A percentile compares a stretch with the other conserved stretches of the same genome.
These are phyloP conservation scores for Laupala kohalensis DNA, from an alignment of 1,140 invertebrate species.

Conservation along the genomic window DNA sequence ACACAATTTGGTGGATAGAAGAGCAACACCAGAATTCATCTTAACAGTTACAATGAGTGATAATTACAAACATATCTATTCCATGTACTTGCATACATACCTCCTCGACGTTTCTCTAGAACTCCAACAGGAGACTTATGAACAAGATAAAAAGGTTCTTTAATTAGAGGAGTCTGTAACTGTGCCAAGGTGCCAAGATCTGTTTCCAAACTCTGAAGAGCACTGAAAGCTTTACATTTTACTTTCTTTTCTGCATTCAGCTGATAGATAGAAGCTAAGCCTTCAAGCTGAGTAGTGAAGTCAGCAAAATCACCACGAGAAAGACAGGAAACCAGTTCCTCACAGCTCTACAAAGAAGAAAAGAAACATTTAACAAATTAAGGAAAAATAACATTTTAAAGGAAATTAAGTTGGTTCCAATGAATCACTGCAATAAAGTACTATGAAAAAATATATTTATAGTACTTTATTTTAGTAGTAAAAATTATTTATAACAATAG, in stretches of 20 bases:
- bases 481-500: too few relatives aligned
- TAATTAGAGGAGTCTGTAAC: constrained; percentile 62
- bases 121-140: constrained; percentile 79
- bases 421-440: not conserved
- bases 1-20: too few relatives aligned
- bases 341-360: constrained; percentile 53
- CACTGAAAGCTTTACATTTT: constrained; percentile 85
- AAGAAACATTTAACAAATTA: not conserved
- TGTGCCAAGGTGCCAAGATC: constrained; percentile 78
- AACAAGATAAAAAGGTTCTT: constrained; percentile 74
- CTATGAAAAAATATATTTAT: not conserved
- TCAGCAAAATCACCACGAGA: constrained; percentile 77
- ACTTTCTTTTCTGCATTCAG: constrained; percentile 88
- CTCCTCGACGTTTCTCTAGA: constrained; percentile 59
- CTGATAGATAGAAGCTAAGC: constrained; percentile 82
- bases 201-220: constrained; percentile 79
- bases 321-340: constrained; percentile 70
- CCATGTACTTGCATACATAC: too few relatives aligned
- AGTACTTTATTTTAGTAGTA: too few relatives aligned
- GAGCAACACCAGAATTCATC: too few relatives aligned
- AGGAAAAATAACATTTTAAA: not conserved
- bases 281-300: constrained; percentile 83
- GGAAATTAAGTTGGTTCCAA: not conserved
- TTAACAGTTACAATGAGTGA: too few relatives aligned
- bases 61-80: too few relatives aligned